These are phyloP conservation scores for Clarias macrocephalus DNA, from an alignment of 2,113 vertebrate species.

Conservation along the genomic window DNA sequence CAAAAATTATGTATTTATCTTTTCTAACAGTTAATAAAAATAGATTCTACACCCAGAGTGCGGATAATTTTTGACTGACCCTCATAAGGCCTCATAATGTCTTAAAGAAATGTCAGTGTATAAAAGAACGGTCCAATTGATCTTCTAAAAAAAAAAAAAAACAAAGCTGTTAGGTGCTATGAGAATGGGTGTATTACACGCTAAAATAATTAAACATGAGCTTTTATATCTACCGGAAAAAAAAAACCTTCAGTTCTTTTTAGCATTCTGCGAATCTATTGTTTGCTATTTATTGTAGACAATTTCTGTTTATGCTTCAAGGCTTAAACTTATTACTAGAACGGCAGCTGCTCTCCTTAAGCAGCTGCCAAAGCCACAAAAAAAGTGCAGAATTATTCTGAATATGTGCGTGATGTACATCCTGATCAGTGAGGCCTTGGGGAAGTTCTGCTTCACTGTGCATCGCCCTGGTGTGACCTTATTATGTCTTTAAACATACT, in stretches of 20 bases:
- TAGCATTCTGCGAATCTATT: slow-evolving; percentile 22
- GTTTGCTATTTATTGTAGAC: slow-evolving; percentile 13
- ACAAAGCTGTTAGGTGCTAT: neutral
- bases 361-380: slow-evolving; percentile 26
- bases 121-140: neutral
- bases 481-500: slow-evolving; percentile 26
- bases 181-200: neutral
- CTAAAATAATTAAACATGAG: neutral
- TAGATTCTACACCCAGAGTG: too few relatives aligned
- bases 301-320: slow-evolving; percentile 37
- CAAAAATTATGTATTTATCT: too few relatives aligned
- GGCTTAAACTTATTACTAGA: slow-evolving; percentile 37
- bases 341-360: slow-evolving; percentile 24
- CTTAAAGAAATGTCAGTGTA: too few relatives aligned
- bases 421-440: neutral
- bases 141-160: neutral
- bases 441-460: slow-evolving; percentile 22
- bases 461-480: slow-evolving; percentile 31
- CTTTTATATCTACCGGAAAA: neutral
- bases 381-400: slow-evolving; percentile 12
- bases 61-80: too few relatives aligned
- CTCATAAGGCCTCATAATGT: too few relatives aligned
- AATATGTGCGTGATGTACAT: slow-evolving; percentile 14
- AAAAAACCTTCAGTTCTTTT: neutral
- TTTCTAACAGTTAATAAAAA: too few relatives aligned